Conservation (phyloP, 53 echinoderm and acorn worm genomes). For the Luidia sarsii region DNA sequence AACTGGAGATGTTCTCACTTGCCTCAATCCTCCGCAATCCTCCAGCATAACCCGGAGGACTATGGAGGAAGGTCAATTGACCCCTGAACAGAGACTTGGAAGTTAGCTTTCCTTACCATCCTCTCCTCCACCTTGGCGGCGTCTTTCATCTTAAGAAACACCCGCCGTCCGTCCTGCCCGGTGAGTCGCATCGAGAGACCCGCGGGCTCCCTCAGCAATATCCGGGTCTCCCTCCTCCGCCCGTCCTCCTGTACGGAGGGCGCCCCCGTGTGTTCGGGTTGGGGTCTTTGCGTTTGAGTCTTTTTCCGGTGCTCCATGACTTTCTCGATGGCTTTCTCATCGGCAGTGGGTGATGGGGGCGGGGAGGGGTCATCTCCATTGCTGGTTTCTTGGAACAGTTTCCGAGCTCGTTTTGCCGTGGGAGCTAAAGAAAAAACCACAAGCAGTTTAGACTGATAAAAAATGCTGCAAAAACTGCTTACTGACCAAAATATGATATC, state of each 20-base stretch:
- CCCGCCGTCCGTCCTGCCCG: slow-evolving; percentile 65
- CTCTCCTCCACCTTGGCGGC: slow-evolving; percentile 25
- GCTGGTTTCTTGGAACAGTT: slow-evolving; percentile 17
- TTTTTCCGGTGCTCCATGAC: slow-evolving; percentile 24
- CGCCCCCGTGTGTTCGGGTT: not conserved
- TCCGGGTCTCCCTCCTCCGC: too few species aligned
- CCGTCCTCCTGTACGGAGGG: not conserved
- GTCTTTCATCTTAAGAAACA: slow-evolving; percentile 73
- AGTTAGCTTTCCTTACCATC: slow-evolving; percentile 31
- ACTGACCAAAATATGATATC: too few species aligned
- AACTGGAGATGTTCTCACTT: too few species aligned
- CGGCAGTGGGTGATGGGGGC: slow-evolving; percentile 68
- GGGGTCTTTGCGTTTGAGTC: not conserved
- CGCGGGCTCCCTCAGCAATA: slow-evolving; percentile 69
- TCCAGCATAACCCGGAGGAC: too few species aligned
- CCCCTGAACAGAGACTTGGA: not conserved
- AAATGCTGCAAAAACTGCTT: too few species aligned
- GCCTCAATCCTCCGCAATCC: too few species aligned
- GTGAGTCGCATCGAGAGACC: slow-evolving; percentile 69
- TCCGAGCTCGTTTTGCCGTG: slow-evolving; percentile 50
- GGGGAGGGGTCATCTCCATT: slow-evolving; percentile 61
- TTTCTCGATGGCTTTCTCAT: slow-evolving; percentile 43
- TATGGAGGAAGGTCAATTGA: too few species aligned
- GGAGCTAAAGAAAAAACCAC: slow-evolving; percentile 41
- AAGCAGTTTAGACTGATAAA: too few species aligned